Conservation (phyloP, 2,888 invertebrate species). For the Ornithoptera priamus region DNA sequence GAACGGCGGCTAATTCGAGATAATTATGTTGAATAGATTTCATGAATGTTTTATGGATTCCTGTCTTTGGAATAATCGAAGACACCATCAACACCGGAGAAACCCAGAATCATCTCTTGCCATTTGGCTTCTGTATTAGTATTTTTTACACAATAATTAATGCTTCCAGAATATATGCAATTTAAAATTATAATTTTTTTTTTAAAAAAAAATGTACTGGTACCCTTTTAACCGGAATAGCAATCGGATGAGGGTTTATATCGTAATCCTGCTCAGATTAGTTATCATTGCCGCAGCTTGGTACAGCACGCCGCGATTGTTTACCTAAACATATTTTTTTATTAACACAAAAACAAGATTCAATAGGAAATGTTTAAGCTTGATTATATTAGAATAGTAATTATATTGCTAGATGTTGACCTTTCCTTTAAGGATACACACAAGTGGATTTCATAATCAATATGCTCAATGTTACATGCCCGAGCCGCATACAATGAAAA, state of each 20-base stretch:
- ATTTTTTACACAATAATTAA: too few relatives aligned
- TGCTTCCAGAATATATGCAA: too few relatives aligned
- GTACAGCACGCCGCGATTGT: conserved; percentile 5
- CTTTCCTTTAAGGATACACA: conserved; percentile 35
- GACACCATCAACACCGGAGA: too few relatives aligned
- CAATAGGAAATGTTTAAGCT: conserved; percentile 36
- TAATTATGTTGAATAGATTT: conserved; percentile 17
- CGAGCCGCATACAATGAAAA: conserved; percentile 14
- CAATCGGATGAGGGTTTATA: too few relatives aligned
- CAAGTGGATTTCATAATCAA: conserved; percentile 13
- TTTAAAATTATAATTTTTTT: too few relatives aligned
- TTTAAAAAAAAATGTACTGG: too few relatives aligned
- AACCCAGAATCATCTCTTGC: too few relatives aligned
- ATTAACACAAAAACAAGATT: conserved; percentile 29
- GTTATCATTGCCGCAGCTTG: background rate
- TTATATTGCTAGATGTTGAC: conserved; percentile 37
- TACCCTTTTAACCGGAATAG: too few relatives aligned
- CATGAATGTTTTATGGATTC: background rate
- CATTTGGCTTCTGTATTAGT: too few relatives aligned
- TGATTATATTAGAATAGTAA: conserved; percentile 41
- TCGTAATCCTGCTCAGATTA: too few relatives aligned
- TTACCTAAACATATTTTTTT: conserved; percentile 11
- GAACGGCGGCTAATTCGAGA: background rate
- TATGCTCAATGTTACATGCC: conserved; percentile 21
- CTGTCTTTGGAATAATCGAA: background rate